Base-by-base conservation (phyloP, 2,888 invertebrate genomes). In the Nebria brevicollis region DNA sequence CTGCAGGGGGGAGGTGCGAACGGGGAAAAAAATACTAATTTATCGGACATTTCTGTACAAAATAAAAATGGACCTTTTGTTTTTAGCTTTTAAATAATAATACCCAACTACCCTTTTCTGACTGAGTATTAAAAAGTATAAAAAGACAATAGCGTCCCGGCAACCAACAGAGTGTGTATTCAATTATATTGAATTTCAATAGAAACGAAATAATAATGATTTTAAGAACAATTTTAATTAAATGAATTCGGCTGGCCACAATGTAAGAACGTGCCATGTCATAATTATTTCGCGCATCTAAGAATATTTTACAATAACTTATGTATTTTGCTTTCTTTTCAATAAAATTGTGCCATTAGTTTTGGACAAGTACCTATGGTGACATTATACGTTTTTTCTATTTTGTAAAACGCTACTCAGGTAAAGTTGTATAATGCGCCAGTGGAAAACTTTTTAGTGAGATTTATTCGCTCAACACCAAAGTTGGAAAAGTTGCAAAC, bases 1-100 rank as follows among this genome's bases (percentile, higher is more conserved):
- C 11, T 3, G 7, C 54, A 54, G 54, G 4, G 34, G 68, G 68
- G 66, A 66, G 5, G 68, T 7, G 15, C 41, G 11, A 34, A 75
- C 70, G 80, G 72, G 34, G 75, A 80, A 80, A 80, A 79, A 80
- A 80, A 80, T 80, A 80, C 80, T 80, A 80, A 80, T 80, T 80
- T 80, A 80, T 80, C 80, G 80, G 75, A 75, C 79, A 79, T 79
- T 79, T 79, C 75, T 68, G 79, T 80, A 75, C 80, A 80, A 75
- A 80, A 80, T 80, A 80, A 80, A 80, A 80, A 75, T 25, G 80
- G 75, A 75, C 75, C 80, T 80, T 80, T 80, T 80, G 80, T 80
- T 80, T 80, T 80, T 80, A 80, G 75, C 80, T 80, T 80, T 70
- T 80, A 80, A 80, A 80, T 80, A 80, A 80, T 75, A 70, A 34